Base-by-base conservation (phyloP, 2,797 vertebrate species). In the Pseudomugil tenellus region DNA sequence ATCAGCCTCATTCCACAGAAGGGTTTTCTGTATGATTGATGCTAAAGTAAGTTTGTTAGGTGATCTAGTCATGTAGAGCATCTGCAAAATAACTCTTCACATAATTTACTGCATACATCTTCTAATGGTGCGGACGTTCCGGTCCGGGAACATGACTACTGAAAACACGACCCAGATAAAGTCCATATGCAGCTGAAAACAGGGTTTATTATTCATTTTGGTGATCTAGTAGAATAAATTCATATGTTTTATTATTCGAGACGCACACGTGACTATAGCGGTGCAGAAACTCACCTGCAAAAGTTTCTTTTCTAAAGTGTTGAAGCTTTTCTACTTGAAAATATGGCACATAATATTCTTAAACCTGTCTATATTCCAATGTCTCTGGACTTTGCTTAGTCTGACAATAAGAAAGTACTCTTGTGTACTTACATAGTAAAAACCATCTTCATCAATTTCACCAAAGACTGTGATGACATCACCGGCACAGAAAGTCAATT, bases 401-500 rank as follows among this genome's bases (percentile, higher is more conserved):
- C 34, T 26, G 4, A 32, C 14, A 43, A 19, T 2, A 51, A 26
- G 23, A 12, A 11, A 32, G 34, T 51, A 23, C 43, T 21, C 4
- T 53, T 29, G 4, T 11, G 62, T 79, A 96, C 98, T 98, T 86
- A 98, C 98, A 2, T 98, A 99, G 79, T 99, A 98, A 95, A 99
- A 99, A 21, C 98, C 98, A 66, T 99, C 98, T 93, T 99, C 98
- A 74, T 99, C 98, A 2, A 99, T 98, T 87, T 99, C 97, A 32
- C 96, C 97, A 39, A 97, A 97, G 76, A 99, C 97, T 0, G 91
- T 95, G 75, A 99, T 96, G 72, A 99, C 97, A 73, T 99, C 98
- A 55, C 97, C 97, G 0, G 97, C 97, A 91, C 97, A 98, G 90
- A 99, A 99, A 0, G 97, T 98, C 88, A 99, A 90, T 83, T 99